A percentile compares a stretch with the other conserved stretches of the same genome.
phyloP scores from a whole-genome alignment of 2,113 vertebrate genomes.

The Potamarius usumacintae region DNA sequence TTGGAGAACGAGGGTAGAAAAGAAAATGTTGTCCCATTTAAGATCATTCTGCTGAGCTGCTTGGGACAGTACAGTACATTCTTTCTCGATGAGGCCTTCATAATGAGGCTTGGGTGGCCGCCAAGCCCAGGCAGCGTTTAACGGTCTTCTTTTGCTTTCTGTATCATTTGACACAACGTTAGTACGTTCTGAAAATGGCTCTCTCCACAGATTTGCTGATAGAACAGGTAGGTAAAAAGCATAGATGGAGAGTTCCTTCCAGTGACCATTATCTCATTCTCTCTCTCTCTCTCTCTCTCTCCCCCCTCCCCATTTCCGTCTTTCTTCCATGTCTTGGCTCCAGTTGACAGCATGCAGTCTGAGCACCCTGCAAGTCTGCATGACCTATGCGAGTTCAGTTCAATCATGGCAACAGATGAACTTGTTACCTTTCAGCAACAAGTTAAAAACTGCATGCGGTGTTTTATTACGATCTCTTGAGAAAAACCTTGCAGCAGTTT shows the following conservation, averaged over 20 bases:
- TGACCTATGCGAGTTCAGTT: conserved; percentile 79
- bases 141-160: conserved; percentile 17
- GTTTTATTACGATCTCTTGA: not conserved
- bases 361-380: conserved; percentile 63
- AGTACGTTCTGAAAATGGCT: not conserved
- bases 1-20: conserved; percentile 22
- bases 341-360: conserved; percentile 23
- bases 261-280: conserved; percentile 34
- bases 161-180: conserved; percentile 16
- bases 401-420: conserved; percentile 57
- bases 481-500: not conserved
- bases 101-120: conserved; percentile 15
- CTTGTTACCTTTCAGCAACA: conserved; percentile 54
- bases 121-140: conserved; percentile 22
- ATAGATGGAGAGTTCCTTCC: conserved; percentile 10
- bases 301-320: conserved; percentile 67
- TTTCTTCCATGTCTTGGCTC: not conserved
- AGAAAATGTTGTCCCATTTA: conserved; percentile 19
- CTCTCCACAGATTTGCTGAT: not conserved
- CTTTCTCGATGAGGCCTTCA: conserved; percentile 10
- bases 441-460: conserved; percentile 56
- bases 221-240: not conserved
- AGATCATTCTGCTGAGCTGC: not conserved
- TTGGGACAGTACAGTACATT: conserved; percentile 27
- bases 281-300: not conserved